Base-by-base conservation (phyloP, 2,888 invertebrate genomes). In the Sepioteuthis lessoniana region DNA sequence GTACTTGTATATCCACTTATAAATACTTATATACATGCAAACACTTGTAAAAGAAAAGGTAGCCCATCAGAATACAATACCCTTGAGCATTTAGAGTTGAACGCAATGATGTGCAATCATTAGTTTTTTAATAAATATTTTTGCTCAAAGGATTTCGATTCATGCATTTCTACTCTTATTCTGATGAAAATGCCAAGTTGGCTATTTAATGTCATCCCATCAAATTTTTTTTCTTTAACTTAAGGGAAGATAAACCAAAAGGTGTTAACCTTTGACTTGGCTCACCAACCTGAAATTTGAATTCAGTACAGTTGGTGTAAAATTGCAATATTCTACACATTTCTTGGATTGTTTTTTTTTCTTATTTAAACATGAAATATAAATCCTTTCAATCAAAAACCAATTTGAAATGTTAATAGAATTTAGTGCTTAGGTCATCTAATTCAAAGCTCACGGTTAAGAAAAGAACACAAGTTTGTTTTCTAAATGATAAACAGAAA, bases 101-200 rank as follows among this genome's bases (percentile, higher is more conserved):
- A 76, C n/a, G 31, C 2, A n/a, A 31, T 76, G n/a, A 76, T n/a
- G 31, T n/a, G n/a, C 76, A 76, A n/a, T 16, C 31, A 76, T 76
- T 76, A n/a, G 76, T 31, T n/a, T 76, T 76, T 8, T n/a, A 76
- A 76, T 76, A 76, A 76, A 76, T 31, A n/a, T n/a, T 76, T 76
- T 76, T 76, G 76, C 76, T 76, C n/a, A 76, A 76, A 76, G n/a
- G 76, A n/a, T 31, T 76, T 76, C 76, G n/a, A 76, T 76, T 76
- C n/a, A n/a, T 16, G 4, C n/a, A 76, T 76, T 55, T 55, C 25
- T 55, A 25, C 55, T 55, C 25, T 7, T 21, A 55, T 21, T 55
- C 55, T 55, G 55, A 55, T 25, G 25, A 55, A 55, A 25, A 55
- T 25, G 55, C 55, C 21, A 55, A 55, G 55, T 3, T 5, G 21